phyloP scores from a whole-genome alignment of 1,140 invertebrate genomes.

The Dufourea novaeangliae region DNA sequence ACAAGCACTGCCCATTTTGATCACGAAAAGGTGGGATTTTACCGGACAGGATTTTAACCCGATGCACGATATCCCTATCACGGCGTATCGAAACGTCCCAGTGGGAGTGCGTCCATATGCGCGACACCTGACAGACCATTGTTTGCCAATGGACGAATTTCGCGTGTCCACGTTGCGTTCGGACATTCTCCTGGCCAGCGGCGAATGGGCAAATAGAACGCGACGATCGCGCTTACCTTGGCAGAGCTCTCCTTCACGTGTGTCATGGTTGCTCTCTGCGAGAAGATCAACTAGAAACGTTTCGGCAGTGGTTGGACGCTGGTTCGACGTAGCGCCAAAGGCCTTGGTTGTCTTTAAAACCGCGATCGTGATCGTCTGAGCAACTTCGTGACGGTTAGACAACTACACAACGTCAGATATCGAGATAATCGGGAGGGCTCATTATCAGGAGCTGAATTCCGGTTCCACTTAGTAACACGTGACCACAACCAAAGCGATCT shows the following conservation, averaged over 20 bases:
- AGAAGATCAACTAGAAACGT: not conserved
- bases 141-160: constrained; percentile 11
- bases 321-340: not conserved
- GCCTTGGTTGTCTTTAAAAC: not conserved
- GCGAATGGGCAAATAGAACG: not conserved
- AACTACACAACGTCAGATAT: constrained; percentile 30
- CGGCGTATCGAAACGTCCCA: constrained; percentile 30
- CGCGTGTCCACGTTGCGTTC: not conserved
- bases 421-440: constrained; percentile 39
- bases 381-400: not conserved
- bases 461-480: constrained; percentile 11
- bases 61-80: not conserved
- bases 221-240: constrained; percentile 9
- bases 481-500: constrained; percentile 16
- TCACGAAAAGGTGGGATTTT: not conserved
- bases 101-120: not conserved
- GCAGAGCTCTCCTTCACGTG: not conserved
- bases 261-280: not conserved
- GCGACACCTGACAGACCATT: constrained; percentile 29
- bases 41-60: not conserved
- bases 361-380: constrained; percentile 22
- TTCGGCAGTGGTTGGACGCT: not conserved
- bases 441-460: constrained; percentile 50
- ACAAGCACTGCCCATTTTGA: not conserved
- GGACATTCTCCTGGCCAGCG: too few species aligned